Conservation (phyloP, 2,113 vertebrate genomes). For the Chaetops frenatus region DNA sequence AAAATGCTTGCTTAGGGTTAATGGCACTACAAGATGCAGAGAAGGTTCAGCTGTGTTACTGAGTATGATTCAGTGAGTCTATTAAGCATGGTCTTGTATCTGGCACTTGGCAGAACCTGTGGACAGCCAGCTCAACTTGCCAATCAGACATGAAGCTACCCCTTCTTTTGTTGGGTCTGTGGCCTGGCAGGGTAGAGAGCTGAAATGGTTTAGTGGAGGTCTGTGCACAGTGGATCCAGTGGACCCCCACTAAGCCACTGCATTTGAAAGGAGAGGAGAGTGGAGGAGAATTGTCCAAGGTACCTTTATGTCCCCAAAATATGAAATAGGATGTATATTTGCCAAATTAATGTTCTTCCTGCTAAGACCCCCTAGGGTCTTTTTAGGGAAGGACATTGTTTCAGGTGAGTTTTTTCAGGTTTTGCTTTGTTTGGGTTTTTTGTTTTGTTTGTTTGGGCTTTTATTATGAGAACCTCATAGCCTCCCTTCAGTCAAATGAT, state of each 20-base stretch:
- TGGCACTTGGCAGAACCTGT: neutral
- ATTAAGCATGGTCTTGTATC: neutral
- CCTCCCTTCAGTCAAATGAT: neutral
- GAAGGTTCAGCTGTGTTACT: neutral
- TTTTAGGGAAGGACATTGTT: neutral
- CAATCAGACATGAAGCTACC: neutral
- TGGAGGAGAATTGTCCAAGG: neutral
- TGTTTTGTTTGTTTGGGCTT: neutral
- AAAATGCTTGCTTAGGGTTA: neutral
- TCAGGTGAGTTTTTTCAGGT: neutral
- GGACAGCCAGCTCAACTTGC: neutral
- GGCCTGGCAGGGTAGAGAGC: fast-evolving
- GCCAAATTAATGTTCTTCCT: neutral
- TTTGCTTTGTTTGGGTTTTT: neutral
- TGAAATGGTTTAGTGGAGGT: neutral
- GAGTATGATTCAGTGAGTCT: neutral
- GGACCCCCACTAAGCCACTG: neutral
- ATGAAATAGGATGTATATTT: neutral
- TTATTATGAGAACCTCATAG: neutral
- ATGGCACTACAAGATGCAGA: neutral
- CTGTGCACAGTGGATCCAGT: neutral
- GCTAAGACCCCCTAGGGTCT: neutral
- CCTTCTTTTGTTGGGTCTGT: fast-evolving
- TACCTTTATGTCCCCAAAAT: neutral
- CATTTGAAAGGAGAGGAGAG: neutral